phyloP scores from a whole-genome alignment of 1,140 invertebrate species.

The Aphaenogaster ashmeadi region DNA sequence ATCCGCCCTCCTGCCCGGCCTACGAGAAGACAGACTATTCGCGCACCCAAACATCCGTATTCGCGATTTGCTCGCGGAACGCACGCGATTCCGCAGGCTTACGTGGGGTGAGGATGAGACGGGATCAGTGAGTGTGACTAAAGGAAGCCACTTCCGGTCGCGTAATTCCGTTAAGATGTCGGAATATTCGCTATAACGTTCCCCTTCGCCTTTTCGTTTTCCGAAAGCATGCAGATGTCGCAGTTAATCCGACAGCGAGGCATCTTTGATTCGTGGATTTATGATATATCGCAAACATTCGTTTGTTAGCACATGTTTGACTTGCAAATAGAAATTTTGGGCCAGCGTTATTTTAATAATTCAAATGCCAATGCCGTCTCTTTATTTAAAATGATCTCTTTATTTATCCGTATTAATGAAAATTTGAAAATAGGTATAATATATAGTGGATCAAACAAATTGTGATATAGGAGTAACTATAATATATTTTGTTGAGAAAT shows the following conservation, averaged over 20 bases:
- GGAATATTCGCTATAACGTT: slow-evolving; percentile 19
- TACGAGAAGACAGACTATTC: slow-evolving; percentile 57
- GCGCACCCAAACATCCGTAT: slow-evolving; percentile 67
- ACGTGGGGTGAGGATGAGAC: slow-evolving; percentile 29
- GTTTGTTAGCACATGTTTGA: background rate
- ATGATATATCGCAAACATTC: slow-evolving; percentile 4
- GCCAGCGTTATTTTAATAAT: background rate
- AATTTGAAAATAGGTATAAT: background rate
- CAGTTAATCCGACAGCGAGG: slow-evolving; percentile 57
- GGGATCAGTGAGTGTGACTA: slow-evolving; percentile 64
- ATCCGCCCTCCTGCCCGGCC: slow-evolving; percentile 34
- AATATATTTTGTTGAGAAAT: background rate
- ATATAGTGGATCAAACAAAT: background rate
- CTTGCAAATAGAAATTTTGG: background rate
- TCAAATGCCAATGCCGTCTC: background rate
- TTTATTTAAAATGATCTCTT: background rate
- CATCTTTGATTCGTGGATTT: slow-evolving; percentile 45
- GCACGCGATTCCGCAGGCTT: slow-evolving; percentile 56
- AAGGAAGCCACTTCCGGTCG: slow-evolving; percentile 73
- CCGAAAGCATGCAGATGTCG: slow-evolving; percentile 53
- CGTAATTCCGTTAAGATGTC: slow-evolving; percentile 66
- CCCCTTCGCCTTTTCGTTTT: slow-evolving; percentile 13
- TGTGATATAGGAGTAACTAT: background rate
- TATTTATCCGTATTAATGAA: background rate
- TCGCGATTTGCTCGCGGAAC: slow-evolving; percentile 64